These are phyloP conservation scores for Zhengitettix transpicula DNA, from an alignment of 2,888 invertebrate genomes.

Conservation along the genomic window DNA sequence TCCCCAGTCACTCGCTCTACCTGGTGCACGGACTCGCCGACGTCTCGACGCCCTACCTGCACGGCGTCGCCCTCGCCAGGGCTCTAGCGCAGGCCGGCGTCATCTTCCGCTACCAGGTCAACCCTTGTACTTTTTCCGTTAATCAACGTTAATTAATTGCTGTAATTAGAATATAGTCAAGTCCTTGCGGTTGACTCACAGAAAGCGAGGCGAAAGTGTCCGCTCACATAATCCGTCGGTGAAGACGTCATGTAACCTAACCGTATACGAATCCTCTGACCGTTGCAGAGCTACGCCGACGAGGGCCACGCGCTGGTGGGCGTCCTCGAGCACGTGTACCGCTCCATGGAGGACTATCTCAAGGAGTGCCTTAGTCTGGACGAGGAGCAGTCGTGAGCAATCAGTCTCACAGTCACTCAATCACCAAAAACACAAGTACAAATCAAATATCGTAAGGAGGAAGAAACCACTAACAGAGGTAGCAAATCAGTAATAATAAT, in stretches of 20 bases:
- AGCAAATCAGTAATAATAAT: too few species aligned
- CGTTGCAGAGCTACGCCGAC: conserved; percentile 87
- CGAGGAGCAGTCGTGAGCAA: conserved; percentile 17
- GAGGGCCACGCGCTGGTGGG: conserved; percentile 74
- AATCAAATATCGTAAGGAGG: too few species aligned
- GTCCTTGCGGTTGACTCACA: too few species aligned
- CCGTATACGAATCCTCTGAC: too few species aligned
- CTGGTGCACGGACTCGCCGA: conserved; percentile 88
- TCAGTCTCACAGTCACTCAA: not conserved
- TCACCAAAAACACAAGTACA: too few species aligned
- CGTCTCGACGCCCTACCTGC: conserved; percentile 83
- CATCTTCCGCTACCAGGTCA: conserved; percentile 82
- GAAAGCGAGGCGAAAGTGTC: too few species aligned
- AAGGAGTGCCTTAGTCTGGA: conserved; percentile 79
- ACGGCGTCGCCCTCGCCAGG: conserved; percentile 76
- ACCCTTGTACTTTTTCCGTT: too few species aligned
- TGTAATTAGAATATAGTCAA: too few species aligned
- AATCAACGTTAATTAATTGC: too few species aligned
- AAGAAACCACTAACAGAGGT: too few species aligned
- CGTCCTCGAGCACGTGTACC: conserved; percentile 78
- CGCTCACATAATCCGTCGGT: too few species aligned
- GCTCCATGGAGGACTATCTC: conserved; percentile 86
- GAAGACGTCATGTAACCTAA: too few species aligned
- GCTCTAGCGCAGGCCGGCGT: conserved; percentile 76
- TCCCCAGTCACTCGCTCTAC: conserved; percentile 74